Evolutionary conservation across 2,797 vertebrate species (phyloP).

Genomic region (Pristis pectinata): DNA sequence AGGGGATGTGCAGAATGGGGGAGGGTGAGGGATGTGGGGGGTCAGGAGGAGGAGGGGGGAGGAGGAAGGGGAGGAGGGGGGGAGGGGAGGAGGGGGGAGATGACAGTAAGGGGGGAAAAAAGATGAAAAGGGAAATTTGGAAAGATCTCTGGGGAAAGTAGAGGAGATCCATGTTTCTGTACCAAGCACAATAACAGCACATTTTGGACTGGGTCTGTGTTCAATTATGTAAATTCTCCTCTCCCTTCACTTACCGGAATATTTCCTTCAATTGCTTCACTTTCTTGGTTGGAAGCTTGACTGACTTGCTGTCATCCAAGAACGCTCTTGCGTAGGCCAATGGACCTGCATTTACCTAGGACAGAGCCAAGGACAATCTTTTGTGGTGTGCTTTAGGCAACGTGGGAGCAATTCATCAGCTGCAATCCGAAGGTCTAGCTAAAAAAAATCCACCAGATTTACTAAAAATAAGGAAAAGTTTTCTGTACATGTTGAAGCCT

Average conservation of each 20-base stretch:
- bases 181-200: background rate
- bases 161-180: too few species aligned
- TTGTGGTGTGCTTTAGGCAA: background rate
- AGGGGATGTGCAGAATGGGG: too few species aligned
- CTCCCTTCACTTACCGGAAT: constrained; percentile 69
- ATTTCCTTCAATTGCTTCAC: constrained; percentile 87
- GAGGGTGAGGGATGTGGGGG: too few species aligned
- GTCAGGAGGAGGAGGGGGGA: too few species aligned
- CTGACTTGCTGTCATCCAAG: constrained; percentile 75
- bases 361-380: constrained; percentile 34
- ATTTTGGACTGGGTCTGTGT: background rate
- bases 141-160: too few species aligned
- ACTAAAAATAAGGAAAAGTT: background rate
- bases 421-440: background rate
- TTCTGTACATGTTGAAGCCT: background rate
- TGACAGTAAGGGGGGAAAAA: too few species aligned
- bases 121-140: too few species aligned
- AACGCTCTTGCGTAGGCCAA: constrained; percentile 93
- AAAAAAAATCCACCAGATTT: background rate
- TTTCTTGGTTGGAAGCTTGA: constrained; percentile 76
- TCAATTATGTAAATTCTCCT: too few species aligned
- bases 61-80: too few species aligned
- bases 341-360: constrained; percentile 91
- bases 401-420: background rate
- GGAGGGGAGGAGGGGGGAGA: too few species aligned